Percentiles rank a stretch among this genome's conserved stretches.
These are phyloP conservation scores for Umimayanthus chanpuru DNA, from an alignment of 92 coral and sea anemone species.

Conservation along the genomic window DNA sequence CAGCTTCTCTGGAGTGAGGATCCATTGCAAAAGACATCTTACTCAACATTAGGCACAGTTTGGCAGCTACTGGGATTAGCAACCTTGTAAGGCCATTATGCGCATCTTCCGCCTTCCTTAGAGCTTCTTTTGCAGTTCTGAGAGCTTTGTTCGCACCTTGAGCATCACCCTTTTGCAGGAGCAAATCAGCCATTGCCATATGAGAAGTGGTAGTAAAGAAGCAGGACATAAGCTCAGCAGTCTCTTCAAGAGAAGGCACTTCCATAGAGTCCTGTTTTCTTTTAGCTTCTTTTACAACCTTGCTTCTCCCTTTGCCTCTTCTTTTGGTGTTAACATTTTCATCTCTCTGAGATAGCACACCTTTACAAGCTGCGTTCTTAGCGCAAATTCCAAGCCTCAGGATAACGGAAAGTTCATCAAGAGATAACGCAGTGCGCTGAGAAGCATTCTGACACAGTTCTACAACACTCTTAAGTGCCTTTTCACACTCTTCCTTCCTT, in stretches of 20 bases:
- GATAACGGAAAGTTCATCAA: conserved; percentile 50
- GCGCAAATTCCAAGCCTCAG: conserved; percentile 44
- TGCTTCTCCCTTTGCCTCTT: conserved; percentile 50
- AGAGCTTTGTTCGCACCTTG: conserved; percentile 62
- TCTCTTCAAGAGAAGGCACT: conserved; percentile 27
- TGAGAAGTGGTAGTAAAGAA: conserved; percentile 40
- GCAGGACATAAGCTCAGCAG: conserved; percentile 63
- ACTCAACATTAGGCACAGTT: conserved; percentile 57
- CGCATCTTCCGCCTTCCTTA: conserved; percentile 43
- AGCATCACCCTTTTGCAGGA: conserved; percentile 53
- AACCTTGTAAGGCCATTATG: conserved; percentile 42
- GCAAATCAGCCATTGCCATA: conserved; percentile 58
- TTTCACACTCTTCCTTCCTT: conserved; percentile 45
- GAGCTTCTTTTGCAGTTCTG: conserved; percentile 57
- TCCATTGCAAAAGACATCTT: conserved; percentile 14
- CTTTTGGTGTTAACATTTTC: conserved; percentile 38
- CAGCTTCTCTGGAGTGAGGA: conserved; percentile 13
- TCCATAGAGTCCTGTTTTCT: conserved; percentile 33
- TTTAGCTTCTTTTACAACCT: conserved; percentile 49
- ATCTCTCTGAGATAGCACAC: conserved; percentile 1
- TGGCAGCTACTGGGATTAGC: conserved; percentile 49
- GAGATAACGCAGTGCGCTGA: conserved; percentile 37
- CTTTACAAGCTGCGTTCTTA: not conserved
- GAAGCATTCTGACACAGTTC: conserved; percentile 60
- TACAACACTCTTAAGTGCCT: conserved; percentile 49